Evolutionary conservation across 2,888 invertebrate genomes (phyloP).

Genomic region (Mythimna lalbum): DNA sequence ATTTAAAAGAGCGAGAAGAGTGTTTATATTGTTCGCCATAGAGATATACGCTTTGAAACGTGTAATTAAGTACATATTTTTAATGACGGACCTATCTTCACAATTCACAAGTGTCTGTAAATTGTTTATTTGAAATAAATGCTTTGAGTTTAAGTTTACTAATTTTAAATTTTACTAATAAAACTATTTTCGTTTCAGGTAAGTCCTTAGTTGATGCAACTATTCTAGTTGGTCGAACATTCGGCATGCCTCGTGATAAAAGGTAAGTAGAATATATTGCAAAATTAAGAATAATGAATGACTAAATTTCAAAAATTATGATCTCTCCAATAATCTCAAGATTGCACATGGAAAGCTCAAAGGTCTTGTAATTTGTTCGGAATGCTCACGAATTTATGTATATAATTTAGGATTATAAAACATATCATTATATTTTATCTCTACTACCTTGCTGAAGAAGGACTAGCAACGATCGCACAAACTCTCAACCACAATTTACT

Average conservation of each 20-base stretch:
- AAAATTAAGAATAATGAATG: constrained; percentile 5
- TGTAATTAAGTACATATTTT: too few species aligned
- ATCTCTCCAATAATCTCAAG: neutral
- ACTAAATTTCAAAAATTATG: neutral
- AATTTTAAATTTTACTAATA: constrained; percentile 38
- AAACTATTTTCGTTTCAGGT: constrained; percentile 45
- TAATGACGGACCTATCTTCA: too few species aligned
- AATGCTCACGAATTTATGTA: neutral
- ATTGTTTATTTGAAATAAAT: too few species aligned
- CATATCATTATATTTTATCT: neutral
- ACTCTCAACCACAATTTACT: too few species aligned
- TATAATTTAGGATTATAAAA: neutral
- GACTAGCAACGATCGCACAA: too few species aligned
- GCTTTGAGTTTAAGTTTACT: neutral
- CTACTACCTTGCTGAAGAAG: too few species aligned
- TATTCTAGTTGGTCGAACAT: neutral
- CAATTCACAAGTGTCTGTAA: too few species aligned
- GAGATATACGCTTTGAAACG: too few species aligned
- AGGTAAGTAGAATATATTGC: constrained; percentile 25
- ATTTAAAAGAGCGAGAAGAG: too few species aligned
- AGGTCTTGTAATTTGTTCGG: neutral
- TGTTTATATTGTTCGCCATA: too few species aligned
- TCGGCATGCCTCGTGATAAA: neutral
- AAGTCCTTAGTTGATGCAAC: constrained; percentile 35
- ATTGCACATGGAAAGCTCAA: neutral